Evolutionary conservation across 1,140 invertebrate species (phyloP).

Genomic region (Meloidogyne hapla): DNA sequence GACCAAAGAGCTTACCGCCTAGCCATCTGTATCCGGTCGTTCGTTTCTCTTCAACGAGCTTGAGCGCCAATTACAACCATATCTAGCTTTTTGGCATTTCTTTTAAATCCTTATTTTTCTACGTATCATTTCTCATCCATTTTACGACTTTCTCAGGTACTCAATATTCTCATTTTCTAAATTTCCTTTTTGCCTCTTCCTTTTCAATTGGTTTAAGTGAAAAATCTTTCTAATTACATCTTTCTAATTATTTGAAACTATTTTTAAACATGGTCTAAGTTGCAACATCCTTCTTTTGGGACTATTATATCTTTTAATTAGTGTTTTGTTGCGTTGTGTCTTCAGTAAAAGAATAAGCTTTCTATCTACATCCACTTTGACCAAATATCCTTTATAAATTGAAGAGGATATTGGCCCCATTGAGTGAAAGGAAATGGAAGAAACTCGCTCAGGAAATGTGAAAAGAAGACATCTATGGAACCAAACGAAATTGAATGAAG

Average conservation of each 20-base stretch:
- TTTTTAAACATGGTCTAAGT: too few relatives aligned
- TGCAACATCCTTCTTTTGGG: too few relatives aligned
- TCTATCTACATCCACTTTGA: not conserved
- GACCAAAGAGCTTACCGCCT: slow-evolving; percentile 2
- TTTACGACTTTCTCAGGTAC: not conserved
- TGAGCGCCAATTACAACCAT: not conserved
- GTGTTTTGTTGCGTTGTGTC: not conserved
- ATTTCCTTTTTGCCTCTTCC: not conserved
- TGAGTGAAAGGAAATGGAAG: not conserved
- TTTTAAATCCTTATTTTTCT: not conserved
- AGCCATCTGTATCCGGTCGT: not conserved
- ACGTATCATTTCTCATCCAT: not conserved
- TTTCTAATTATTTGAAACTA: too few relatives aligned
- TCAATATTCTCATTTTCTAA: not conserved
- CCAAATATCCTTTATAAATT: not conserved
- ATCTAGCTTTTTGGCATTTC: not conserved
- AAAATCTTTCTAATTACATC: too few relatives aligned
- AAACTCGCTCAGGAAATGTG: not conserved
- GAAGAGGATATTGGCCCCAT: not conserved
- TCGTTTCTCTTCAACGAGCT: not conserved
- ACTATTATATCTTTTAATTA: too few relatives aligned
- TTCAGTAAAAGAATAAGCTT: not conserved
- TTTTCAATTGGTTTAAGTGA: not conserved
- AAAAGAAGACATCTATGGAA: not conserved
- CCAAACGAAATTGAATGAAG: not conserved